Base-by-base conservation (phyloP, 2,888 invertebrate species). In the Lymantria monacha region DNA sequence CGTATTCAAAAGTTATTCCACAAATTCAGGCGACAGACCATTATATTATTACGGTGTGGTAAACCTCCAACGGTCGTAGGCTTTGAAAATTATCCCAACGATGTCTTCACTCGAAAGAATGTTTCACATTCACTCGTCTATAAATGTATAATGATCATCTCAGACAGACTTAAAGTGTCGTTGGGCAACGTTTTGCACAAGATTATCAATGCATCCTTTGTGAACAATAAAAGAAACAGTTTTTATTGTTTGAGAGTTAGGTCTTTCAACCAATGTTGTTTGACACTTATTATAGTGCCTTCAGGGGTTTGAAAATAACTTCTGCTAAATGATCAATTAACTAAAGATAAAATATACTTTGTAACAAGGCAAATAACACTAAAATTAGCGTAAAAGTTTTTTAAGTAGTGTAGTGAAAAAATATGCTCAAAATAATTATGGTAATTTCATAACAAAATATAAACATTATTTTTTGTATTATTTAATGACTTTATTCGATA, bases 41-140 rank as follows among this genome's bases (percentile, higher is more conserved):
- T 89, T 89, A 89, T 89, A 86, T 76, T 83, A 84, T 79, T 70
- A 87, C 88, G 89, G 79, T 81, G 87, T 81, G 83, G 83, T 86
- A 72, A 72, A 59, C 72, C 59, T 66, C 62, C 64, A 72, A 81
- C 78, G 80, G 74, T 74, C 65, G 69, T 73, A 67, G 72, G 76
- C 85, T 86, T 85, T 83, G 79, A 75, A 74, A 80, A 79, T 82
- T 76, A 76, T 72, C 70, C 70, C 54, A 69, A 74, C 69, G 75
- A 77, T 73, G 79, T 76, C 78, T 76, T 72, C 72, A 68, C 72
- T 68, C 68, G 72, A 75, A 79, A 71, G 76, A 81, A 81, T 84
- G 82, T 83, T 83, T 83, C 79, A 74, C 69, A 80, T 71, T 59
- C 86, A 84, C 67, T 81, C 87, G 79, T 68, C 83, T 85, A 85